Percentiles rank a stretch among this genome's conserved stretches.
phyloP scores from a whole-genome alignment of 1,140 invertebrate species.

The Popillia japonica region DNA sequence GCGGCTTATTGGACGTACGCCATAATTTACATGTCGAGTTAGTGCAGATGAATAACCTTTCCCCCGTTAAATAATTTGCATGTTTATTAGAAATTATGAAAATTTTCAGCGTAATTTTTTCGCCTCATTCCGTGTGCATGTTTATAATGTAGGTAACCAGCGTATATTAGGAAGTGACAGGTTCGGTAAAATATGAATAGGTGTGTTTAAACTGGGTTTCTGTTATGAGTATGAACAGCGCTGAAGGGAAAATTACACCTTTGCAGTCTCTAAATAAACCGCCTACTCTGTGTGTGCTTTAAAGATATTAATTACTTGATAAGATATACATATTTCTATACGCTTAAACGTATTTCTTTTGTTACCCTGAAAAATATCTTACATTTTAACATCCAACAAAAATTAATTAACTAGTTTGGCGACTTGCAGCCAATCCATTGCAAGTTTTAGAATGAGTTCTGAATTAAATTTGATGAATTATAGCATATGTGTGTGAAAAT shows the following conservation, averaged over 20 bases:
- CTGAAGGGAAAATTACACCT: background rate
- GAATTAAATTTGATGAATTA: too few species aligned
- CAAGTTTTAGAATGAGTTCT: too few species aligned
- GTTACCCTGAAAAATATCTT: too few species aligned
- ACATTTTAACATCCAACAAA: too few species aligned
- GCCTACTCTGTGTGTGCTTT: too few species aligned
- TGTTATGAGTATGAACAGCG: background rate
- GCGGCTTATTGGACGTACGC: constrained; percentile 9
- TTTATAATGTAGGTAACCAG: background rate
- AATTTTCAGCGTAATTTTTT: background rate
- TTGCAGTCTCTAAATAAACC: too few species aligned
- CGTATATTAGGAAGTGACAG: background rate
- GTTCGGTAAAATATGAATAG: background rate
- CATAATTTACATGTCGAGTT: constrained; percentile 15
- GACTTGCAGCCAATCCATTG: too few species aligned
- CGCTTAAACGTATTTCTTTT: too few species aligned
- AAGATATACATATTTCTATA: too few species aligned
- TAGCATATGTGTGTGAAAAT: too few species aligned
- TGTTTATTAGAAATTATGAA: constrained; percentile 33
- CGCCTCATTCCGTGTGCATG: background rate
- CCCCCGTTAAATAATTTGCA: constrained; percentile 31
- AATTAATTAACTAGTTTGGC: too few species aligned
- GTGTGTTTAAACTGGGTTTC: background rate
- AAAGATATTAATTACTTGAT: too few species aligned
- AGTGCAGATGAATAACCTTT: constrained; percentile 23